Evolutionary conservation across 2,113 vertebrate species (phyloP), one percentile per base, ranked within the genome.

Genomic region (Malurus elegans): DNA sequence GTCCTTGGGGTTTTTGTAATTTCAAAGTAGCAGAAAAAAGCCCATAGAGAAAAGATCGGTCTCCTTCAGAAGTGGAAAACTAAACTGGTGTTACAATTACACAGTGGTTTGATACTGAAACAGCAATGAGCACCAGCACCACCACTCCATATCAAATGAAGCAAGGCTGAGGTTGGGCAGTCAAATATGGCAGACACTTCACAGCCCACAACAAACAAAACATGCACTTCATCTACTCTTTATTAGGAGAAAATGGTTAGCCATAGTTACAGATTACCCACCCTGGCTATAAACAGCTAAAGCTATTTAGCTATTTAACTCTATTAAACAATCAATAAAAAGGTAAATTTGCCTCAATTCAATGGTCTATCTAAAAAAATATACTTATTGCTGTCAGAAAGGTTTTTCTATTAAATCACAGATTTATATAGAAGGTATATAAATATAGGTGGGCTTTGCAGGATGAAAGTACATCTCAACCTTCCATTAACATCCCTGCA

Each of bases 81-180:
- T 13, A 18, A 83, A 32, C 8, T 14, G 26, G 8, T 60, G 31
- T 51, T 67, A 58, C 12, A 62, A 67, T 42, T 11, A 48, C 54
- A 64, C 38, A 50, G 38, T 1, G 0, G 28, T 45, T 40, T 8
- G 19, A 75, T 8, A 88, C 29, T 1, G 18, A 64, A 85, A 50
- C 54, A 50, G 70, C 34, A 80, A 80, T 0, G 0, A 42, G 48
- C 58, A 57, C 5, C 25, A 32, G 26, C 50, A 29, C 34, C 9
- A 9, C 4, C n/a, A 8, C 1, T 24, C 9, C 50, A 40, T 38
- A 73, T 6, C 23, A 61, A 76, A 70, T 18, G 56, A 34, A 88
- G 18, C 36, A 65, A 86, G 60, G 50, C 80, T 83, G 62, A 71
- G 12, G 38, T 10, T 48, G 40, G 58, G 29, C 64, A 80, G 11